Evolutionary conservation across 2,888 invertebrate genomes (phyloP), one percentile per base, ranked within the genome.

Genomic region (Buathra laborator): DNA sequence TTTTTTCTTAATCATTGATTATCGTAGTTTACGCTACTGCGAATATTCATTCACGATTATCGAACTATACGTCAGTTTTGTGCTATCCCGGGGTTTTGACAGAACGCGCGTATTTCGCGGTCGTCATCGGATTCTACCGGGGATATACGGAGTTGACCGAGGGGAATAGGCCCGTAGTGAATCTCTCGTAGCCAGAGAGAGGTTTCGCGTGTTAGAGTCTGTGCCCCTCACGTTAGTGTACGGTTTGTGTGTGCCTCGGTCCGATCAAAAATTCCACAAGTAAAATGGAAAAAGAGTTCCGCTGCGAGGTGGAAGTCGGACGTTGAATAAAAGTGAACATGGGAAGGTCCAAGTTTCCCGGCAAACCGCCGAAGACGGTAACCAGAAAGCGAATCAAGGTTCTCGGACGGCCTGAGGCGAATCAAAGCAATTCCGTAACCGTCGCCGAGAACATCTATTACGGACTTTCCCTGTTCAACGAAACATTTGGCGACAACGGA

Each of bases 291-390:
- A 91, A 84, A 87, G 88, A 92, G 90, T 90, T 90, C 87, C 88
- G 89, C 86, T 88, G 88, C 88, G 90, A 89, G 89, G 89, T 90
- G 88, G 89, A 92, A 95, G 94, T 95, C 94, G 95, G 94, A 94
- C 94, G 94, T 94, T 94, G 95, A 95, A 95, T 94, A 79, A 94
- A 92, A 94, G 94, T 94, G 95, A 95, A 95, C 95, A 97, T 97
- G 97, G 96, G 96, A 95, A 96, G 96, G 95, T 96, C 96, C 94
- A 96, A 96, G 95, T 97, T 97, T 96, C 97, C 97, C 94, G 97
- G 97, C 93, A 97, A 97, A 95, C 97, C 97, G 94, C 96, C 97
- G 91, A 97, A 97, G 95, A 96, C 97, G 95, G 96, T 97, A 94
- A 97, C 97, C 95, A 96, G 97, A 95, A 97, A 97, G 94, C 96